Evolutionary conservation across 2,113 vertebrate species (phyloP), one percentile per base, ranked within the genome.

Genomic region (Dasypus novemcinctus): DNA sequence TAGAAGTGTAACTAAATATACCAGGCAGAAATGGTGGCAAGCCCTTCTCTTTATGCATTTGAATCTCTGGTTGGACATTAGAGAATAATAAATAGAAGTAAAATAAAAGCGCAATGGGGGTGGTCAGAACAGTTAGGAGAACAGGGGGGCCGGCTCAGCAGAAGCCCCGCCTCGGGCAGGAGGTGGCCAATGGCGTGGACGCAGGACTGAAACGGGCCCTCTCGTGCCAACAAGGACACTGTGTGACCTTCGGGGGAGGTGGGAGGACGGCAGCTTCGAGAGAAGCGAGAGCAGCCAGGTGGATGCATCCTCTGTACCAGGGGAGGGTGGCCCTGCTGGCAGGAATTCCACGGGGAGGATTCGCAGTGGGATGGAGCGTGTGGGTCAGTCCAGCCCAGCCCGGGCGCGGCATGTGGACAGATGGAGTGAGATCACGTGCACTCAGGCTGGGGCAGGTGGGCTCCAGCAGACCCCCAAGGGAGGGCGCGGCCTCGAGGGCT

Each of bases 301-400:
- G n/a, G n/a, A n/a, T n/a, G n/a, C n/a, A n/a, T n/a, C n/a, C n/a
- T n/a, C n/a, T n/a, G 49, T 12, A 49, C 49, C 49, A 13, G 49
- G 49, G 49, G 49, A 52, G 49, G 49, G 49, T 63, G 43, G 0
- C 18, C 5, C 41, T 41, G 4, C 13, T 3, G 31, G 31, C 25
- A 17, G 66, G n/a, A 31, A 33, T 41, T n/a, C 6, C 0, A 0
- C 0, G 2, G 76, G 20, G 23, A n/a, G 68, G 25, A 7, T 21
- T 84, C 64, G 23, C 84, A 11, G 12, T 20, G 46, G 33, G 33
- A 0, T 14, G 23, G 43, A n/a, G 8, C 7, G 49, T 10, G 49
- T n/a, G n/a, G n/a, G n/a, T n/a, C n/a, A n/a, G n/a, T n/a, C n/a
- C n/a, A n/a, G n/a, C n/a, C n/a, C n/a, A n/a, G n/a, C 49, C 49